A percentile compares a stretch with the other conserved stretches of the same genome.
Evolutionary conservation across 2,797 vertebrate species (phyloP).

Genomic region (Kryptolebias ocellatus): DNA sequence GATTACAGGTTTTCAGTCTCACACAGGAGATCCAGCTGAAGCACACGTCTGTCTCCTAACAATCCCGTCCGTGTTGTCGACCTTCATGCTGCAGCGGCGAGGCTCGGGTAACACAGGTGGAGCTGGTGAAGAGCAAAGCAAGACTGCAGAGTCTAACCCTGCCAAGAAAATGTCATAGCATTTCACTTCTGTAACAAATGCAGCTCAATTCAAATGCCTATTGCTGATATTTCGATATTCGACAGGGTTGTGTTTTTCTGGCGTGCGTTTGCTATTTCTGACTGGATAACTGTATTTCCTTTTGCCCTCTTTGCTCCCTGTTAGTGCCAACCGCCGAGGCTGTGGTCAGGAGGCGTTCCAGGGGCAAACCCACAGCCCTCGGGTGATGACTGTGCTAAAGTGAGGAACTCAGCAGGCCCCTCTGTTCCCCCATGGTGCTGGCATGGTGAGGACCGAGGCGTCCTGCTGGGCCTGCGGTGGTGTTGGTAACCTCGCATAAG

Average conservation of each 20-base stretch:
- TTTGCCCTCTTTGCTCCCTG: conserved; percentile 33
- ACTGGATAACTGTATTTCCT: conserved; percentile 49
- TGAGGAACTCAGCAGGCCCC: conserved; percentile 73
- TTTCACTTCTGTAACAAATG: too few relatives aligned
- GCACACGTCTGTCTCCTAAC: conserved; percentile 40
- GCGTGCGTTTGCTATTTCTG: conserved; percentile 12
- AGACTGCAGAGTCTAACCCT: conserved; percentile 28
- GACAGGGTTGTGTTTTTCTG: not conserved
- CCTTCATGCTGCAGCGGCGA: conserved; percentile 29
- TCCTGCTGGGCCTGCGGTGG: conserved; percentile 79
- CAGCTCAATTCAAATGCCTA: too few relatives aligned
- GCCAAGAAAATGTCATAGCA: too few relatives aligned
- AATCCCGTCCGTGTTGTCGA: conserved; percentile 36
- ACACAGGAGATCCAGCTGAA: conserved; percentile 24
- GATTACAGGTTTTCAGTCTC: conserved; percentile 41
- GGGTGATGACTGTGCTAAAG: conserved; percentile 68
- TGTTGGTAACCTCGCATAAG: conserved; percentile 67
- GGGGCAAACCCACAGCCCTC: conserved; percentile 73
- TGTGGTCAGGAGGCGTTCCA: conserved; percentile 76
- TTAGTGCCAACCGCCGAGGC: conserved; percentile 63
- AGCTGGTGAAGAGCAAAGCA: conserved; percentile 7
- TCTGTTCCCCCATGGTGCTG: conserved; percentile 74
- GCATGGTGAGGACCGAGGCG: conserved; percentile 71
- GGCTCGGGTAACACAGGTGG: conserved; percentile 36
- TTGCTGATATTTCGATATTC: too few relatives aligned